These are phyloP conservation scores for Lithophane leautieri DNA, from an alignment of 2,888 invertebrate species.

Conservation along the genomic window DNA sequence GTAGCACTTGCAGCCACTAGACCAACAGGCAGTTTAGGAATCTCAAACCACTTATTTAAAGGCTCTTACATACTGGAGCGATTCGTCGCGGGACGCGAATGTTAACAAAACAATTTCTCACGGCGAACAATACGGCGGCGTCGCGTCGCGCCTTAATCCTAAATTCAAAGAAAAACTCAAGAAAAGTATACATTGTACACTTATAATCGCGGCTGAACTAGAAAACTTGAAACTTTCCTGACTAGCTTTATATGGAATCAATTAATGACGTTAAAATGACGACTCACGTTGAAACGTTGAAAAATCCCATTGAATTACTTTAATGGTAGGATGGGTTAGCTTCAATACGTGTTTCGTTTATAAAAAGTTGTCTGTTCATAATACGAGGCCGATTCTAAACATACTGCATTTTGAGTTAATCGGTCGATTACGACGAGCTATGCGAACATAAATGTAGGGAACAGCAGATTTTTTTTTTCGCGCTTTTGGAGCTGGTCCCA, in stretches of 20 bases:
- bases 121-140: too few relatives aligned
- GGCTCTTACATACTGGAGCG: too few relatives aligned
- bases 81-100: too few relatives aligned
- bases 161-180: conserved; percentile 1
- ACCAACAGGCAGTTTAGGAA: too few relatives aligned
- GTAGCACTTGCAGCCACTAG: too few relatives aligned
- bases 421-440: background rate
- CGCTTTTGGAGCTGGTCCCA: too few relatives aligned
- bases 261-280: conserved; percentile 67
- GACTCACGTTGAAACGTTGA: conserved; percentile 65
- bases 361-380: conserved; percentile 73
- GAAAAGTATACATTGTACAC: conserved; percentile 29
- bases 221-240: conserved; percentile 45
- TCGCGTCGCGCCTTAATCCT: too few relatives aligned
- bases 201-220: conserved; percentile 36
- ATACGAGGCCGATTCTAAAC: conserved; percentile 48
- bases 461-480: too few relatives aligned
- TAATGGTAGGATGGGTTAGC: conserved; percentile 75
- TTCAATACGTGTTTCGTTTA: conserved; percentile 62
- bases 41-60: too few relatives aligned
- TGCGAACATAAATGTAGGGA: too few relatives aligned
- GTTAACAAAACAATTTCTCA: too few relatives aligned
- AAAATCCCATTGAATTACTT: conserved; percentile 81
- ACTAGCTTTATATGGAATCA: conserved; percentile 65
- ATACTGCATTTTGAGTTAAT: conserved; percentile 10